Evolutionary conservation across 2,113 vertebrate species (phyloP).

Genomic region (pig (Sus scrofa)): T2T-Sscrofa CM000823.6:38616501-38617000

Average conservation of each 20-base stretch:
- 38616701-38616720: neutral
- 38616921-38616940: neutral
- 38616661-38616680: neutral
- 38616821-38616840: neutral
- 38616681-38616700: neutral
- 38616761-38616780: neutral
- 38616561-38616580: no score
- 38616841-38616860: neutral
- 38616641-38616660: neutral
- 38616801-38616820: neutral
- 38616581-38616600: no score
- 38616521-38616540: no score
- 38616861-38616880: neutral
- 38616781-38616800: neutral
- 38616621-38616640: slow-evolving; percentile 65
- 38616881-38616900: neutral
- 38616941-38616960: neutral
- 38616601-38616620: neutral
- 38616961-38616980: neutral
- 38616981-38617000: no score
- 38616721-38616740: neutral
- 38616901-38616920: neutral
- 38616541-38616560: no score
- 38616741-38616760: neutral
- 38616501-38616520: no score